Base-by-base conservation (phyloP, 1,140 invertebrate genomes). In the Bombus superbus region DNA sequence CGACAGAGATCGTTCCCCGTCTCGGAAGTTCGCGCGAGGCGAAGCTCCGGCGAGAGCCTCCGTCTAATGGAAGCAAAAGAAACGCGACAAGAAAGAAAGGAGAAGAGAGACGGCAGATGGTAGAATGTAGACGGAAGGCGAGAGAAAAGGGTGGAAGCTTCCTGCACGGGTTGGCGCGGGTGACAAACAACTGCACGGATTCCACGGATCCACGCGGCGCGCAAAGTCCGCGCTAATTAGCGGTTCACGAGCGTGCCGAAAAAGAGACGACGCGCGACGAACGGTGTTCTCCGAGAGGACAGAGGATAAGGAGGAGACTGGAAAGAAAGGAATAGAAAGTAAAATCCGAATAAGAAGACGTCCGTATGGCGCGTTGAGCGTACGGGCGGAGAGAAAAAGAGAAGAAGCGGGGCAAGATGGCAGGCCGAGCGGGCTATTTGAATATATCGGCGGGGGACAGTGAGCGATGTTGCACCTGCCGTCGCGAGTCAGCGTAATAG, bases 391-490 rank as follows among this genome's bases (percentile, higher is more conserved):
- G 57, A 62, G 32, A 35, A 64, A 81, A 68, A 73, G 69, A 66
- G 86, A 77, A 89, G 88, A 86, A 88, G 81, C 84, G 79, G 81
- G 72, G 81, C 87, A 90, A 92, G 90, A 93, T 90, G 91, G 88
- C 85, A 87, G 88, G 78, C 80, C 59, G 86, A 79, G 83, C 73
- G 86, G 90, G 57, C 78, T 87, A 92, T 94, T 94, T 94, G 91
- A 94, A 94, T 93, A 92, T 91, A 93, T 92, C 91, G 90, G 88
- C 82, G 82, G 88, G 88, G 91, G 94, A 94, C 94, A 94, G 93
- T 94, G 93, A 94, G 93, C 93, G 93, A 94, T 94, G 93, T 92
- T 93, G 91, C 94, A 94, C 94, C 93, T 94, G 94, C 92, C 91
- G 88, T 86, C 85, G 62, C 85, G 92, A 94, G 92, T 94, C 93